Evolutionary conservation across 1,140 invertebrate genomes (phyloP), one percentile per base, ranked within the genome.

Genomic region (Pseudachorutes palmiensis): DNA sequence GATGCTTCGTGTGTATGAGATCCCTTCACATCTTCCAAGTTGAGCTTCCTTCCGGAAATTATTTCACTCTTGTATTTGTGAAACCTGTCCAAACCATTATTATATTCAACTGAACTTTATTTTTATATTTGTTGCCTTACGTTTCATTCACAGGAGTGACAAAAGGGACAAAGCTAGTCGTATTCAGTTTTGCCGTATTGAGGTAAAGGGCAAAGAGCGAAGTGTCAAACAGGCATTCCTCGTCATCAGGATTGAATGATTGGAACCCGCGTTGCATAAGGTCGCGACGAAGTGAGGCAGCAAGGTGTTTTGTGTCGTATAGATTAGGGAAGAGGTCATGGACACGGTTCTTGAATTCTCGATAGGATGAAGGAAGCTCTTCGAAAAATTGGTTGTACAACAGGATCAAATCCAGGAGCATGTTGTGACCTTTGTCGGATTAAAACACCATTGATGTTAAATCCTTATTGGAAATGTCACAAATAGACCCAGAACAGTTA

Each of bases 281-380:
- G n/a, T 48, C 45, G 26, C 30, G 22, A 60, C 62, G 33, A 12
- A 87, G 75, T 71, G 82, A 76, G 79, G 81, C 82, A 66, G 83
- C 84, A 29, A 91, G 81, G 69, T 80, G 80, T 78, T 89, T 90
- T 0, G 88, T 91, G 72, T 91, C 88, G 76, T 81, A 89, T 48
- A 90, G 79, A 28, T 72, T 62, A 14, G 88, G 88, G 78, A 90
- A 88, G 22, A 88, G 60, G 49, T 76, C 69, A 67, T 85, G 78
- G 9, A 89, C 77, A 61, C 83, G 79, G 45, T 78, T 77, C 76
- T 90, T 91, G 74, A 89, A 91, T 31, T 77, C 73, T 1, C 70
- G 75, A 77, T 88, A 89, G 30, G 77, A 82, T n/a, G 78, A 81
- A 83, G 72, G 22, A 28, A 91, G 76, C 1, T 83, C 80, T 55